Evolutionary conservation across 2,113 vertebrate genomes (phyloP).

Genomic region (Bostrychus sinensis): DNA sequence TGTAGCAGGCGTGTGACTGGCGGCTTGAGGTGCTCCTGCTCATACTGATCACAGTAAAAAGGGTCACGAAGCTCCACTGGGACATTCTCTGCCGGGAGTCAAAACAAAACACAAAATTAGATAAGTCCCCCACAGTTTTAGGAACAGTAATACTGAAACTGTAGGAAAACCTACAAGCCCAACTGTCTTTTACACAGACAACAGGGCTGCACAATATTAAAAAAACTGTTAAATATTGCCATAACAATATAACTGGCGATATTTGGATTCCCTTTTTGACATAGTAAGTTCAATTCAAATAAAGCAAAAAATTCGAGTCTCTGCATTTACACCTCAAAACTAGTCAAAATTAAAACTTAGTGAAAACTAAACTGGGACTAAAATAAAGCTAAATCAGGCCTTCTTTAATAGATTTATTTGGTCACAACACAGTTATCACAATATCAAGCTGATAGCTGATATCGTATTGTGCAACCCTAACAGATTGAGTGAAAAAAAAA

Average conservation of each 20-base stretch:
- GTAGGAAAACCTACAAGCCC: background rate
- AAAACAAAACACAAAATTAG: constrained; percentile 28
- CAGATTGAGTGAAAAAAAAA: too few relatives aligned
- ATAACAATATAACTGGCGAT: background rate
- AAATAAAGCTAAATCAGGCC: too few relatives aligned
- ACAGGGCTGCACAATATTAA: background rate
- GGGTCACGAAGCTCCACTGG: constrained; percentile 89
- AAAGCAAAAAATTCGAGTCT: too few relatives aligned
- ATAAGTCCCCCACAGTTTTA: constrained; percentile 2
- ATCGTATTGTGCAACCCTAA: too few relatives aligned
- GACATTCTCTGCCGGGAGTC: constrained; percentile 81
- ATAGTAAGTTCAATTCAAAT: too few relatives aligned
- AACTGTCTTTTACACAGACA: constrained; percentile 4
- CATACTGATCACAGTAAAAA: constrained; percentile 93
- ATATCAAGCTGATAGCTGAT: too few relatives aligned
- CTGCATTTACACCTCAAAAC: too few relatives aligned
- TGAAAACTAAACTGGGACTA: too few relatives aligned
- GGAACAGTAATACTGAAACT: background rate
- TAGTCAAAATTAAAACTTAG: too few relatives aligned
- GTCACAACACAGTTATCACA: too few relatives aligned
- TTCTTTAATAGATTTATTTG: too few relatives aligned
- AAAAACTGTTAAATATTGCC: too few relatives aligned
- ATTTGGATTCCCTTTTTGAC: background rate
- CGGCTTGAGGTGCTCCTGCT: constrained; percentile 93
- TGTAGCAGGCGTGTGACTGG: constrained; percentile 87